Conservation (phyloP, 2,888 invertebrate species). For the Philonicus albiceps region DNA sequence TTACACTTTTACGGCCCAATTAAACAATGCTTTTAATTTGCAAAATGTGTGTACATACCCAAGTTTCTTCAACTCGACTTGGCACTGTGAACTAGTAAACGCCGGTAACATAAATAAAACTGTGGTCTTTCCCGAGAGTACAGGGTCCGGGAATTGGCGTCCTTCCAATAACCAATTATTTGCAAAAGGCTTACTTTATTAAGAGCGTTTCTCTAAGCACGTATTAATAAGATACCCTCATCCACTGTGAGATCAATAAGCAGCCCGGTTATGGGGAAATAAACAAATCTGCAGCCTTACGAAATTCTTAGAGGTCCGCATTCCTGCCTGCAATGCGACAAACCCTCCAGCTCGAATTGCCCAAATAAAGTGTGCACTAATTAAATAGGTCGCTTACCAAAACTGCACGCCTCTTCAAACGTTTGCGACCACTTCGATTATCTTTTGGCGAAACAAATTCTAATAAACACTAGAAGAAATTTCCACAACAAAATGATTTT, state of each 20-base stretch:
- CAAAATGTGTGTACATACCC: background rate
- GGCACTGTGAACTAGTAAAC: background rate
- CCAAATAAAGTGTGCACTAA: background rate
- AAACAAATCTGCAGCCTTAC: background rate
- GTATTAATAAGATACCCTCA: background rate
- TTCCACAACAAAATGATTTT: conserved; percentile 14
- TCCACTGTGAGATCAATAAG: background rate
- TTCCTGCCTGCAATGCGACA: background rate
- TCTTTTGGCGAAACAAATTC: background rate
- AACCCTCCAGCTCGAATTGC: background rate
- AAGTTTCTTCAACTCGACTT: background rate
- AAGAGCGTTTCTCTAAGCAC: background rate
- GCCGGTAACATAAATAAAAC: background rate
- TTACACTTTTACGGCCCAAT: background rate
- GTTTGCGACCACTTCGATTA: background rate
- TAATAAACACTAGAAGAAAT: conserved; percentile 7
- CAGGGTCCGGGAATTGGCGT: background rate
- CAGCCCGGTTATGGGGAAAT: background rate
- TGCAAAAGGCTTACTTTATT: background rate
- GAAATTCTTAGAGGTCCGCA: background rate
- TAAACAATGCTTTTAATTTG: background rate
- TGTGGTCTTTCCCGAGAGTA: background rate
- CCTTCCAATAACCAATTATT: background rate
- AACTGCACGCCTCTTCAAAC: background rate
- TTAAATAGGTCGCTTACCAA: background rate